Evolutionary conservation across 2,113 vertebrate genomes (phyloP).

Genomic region (Oncorhynchus masou): DNA sequence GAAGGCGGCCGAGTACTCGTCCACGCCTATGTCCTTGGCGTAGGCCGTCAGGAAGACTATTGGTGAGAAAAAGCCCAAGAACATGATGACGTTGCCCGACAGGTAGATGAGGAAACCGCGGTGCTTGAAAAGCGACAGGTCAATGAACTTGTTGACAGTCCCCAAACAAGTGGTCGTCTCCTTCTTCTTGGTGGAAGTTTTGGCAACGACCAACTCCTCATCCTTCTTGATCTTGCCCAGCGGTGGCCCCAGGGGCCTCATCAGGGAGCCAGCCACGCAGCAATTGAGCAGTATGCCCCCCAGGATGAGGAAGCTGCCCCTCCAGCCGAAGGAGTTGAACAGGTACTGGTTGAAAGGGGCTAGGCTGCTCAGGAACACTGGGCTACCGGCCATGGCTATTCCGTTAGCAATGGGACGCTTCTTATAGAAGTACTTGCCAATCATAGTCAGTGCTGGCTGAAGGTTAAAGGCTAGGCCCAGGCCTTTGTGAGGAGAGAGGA

Average conservation of each 20-base stretch:
- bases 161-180: constrained; percentile 68
- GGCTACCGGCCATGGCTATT: constrained; percentile 95
- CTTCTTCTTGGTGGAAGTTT: constrained; percentile 56
- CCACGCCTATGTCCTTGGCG: constrained; percentile 90
- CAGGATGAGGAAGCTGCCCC: constrained; percentile 94
- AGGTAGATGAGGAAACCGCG: constrained; percentile 96
- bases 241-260: constrained; percentile 83
- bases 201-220: constrained; percentile 50
- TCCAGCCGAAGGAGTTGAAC: constrained; percentile 92
- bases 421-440: constrained; percentile 93
- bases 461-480: constrained; percentile 96
- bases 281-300: constrained; percentile 89
- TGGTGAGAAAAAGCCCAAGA: constrained; percentile 93
- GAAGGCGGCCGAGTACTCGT: constrained; percentile 91
- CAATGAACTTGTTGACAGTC: constrained; percentile 85
- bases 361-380: constrained; percentile 92
- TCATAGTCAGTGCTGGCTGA: constrained; percentile 94
- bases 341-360: constrained; percentile 96
- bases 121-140: constrained; percentile 92
- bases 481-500: constrained; percentile 70
- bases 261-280: constrained; percentile 91
- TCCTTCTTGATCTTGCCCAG: constrained; percentile 67
- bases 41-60: constrained; percentile 93
- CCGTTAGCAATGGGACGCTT: constrained; percentile 94
- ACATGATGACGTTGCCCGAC: constrained; percentile 95